Evolutionary conservation across 1,140 invertebrate genomes (phyloP).

Genomic region (Steinernema khuongi): DNA sequence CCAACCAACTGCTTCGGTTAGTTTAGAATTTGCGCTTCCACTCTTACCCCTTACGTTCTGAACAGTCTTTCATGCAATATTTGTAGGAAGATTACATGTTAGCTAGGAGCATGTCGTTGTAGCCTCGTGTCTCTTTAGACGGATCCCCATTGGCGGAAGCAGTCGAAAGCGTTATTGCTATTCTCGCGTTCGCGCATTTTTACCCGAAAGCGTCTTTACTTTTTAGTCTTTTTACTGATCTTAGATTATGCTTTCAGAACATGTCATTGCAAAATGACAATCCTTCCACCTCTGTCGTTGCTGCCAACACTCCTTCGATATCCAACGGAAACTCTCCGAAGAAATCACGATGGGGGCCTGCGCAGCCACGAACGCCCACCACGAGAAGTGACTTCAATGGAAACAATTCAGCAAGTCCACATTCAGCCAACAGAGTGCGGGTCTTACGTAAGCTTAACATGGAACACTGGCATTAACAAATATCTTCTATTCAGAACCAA

Average conservation of each 20-base stretch:
- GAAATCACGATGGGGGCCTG: background rate
- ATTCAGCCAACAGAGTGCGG: background rate
- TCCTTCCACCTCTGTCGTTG: background rate
- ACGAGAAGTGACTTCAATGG: background rate
- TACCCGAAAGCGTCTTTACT: background rate
- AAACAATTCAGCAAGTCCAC: background rate
- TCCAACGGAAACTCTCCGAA: background rate
- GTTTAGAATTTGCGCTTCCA: background rate
- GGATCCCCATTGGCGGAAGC: no score
- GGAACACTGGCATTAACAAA: background rate
- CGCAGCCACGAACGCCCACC: background rate
- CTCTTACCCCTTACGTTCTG: background rate
- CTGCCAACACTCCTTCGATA: background rate
- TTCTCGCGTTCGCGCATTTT: background rate
- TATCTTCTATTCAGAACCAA: background rate
- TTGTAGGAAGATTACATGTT: no score
- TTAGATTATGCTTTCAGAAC: background rate
- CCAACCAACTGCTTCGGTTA: background rate
- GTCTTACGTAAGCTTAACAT: background rate
- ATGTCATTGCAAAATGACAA: constrained; percentile 2
- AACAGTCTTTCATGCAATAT: background rate
- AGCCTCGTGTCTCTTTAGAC: no score
- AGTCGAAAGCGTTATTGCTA: background rate
- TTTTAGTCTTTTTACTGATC: background rate
- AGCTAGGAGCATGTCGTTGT: no score